Conservation (phyloP, 2,797 vertebrate species). For the Acanthurus tractus region DNA sequence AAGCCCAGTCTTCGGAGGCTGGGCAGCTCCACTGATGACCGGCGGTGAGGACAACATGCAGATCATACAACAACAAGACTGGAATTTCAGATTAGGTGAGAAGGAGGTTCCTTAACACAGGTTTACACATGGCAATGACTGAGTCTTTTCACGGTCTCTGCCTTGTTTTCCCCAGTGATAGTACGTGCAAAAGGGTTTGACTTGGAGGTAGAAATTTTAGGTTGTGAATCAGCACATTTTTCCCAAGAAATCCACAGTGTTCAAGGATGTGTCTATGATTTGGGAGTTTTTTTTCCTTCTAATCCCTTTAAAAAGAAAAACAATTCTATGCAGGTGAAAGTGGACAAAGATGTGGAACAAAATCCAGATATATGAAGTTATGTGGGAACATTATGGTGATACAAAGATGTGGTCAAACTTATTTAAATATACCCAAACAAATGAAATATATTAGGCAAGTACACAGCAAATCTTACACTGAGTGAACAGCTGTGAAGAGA, state of each 20-base stretch:
- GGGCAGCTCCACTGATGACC: background rate
- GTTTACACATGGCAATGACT: background rate
- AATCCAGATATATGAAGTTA: background rate
- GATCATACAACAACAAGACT: background rate
- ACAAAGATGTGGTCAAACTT: background rate
- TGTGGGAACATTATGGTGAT: background rate
- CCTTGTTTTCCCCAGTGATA: background rate
- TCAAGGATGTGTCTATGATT: background rate
- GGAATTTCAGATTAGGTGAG: background rate
- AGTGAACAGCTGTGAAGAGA: too few species aligned
- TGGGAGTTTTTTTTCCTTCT: background rate
- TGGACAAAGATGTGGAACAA: background rate
- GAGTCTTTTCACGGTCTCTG: background rate
- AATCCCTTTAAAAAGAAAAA: background rate
- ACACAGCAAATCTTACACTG: too few species aligned
- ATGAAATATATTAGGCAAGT: too few species aligned
- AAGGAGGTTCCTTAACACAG: background rate
- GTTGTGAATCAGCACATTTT: background rate
- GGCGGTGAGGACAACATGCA: background rate
- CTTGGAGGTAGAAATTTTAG: background rate
- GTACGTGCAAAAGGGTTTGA: background rate
- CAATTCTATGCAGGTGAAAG: background rate
- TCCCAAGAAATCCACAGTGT: background rate
- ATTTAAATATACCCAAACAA: background rate
- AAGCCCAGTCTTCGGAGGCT: background rate